These are phyloP conservation scores for Cnemophilus loriae DNA, from an alignment of 2,113 vertebrate species.

Conservation along the genomic window DNA sequence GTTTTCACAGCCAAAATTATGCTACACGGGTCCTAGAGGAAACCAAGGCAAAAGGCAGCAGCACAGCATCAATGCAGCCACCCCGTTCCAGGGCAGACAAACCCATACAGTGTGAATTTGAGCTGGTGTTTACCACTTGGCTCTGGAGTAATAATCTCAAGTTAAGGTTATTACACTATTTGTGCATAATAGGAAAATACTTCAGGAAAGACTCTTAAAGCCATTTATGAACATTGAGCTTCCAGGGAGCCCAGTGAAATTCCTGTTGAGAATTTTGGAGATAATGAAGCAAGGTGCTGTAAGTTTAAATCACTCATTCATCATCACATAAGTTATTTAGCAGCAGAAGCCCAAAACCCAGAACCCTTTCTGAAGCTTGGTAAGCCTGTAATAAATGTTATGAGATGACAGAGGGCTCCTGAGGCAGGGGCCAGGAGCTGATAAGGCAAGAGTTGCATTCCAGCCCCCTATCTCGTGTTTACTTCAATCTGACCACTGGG, in stretches of 20 bases:
- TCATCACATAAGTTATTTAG: not conserved
- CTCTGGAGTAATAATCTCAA: not conserved
- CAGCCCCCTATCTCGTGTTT: not conserved
- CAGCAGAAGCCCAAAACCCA: not conserved
- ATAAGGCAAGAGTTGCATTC: slow-evolving; percentile 20
- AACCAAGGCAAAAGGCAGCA: not conserved
- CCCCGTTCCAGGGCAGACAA: not conserved
- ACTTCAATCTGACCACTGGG: not conserved
- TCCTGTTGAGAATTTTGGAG: not conserved
- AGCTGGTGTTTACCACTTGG: not conserved
- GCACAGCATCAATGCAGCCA: not conserved
- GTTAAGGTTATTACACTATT: not conserved
- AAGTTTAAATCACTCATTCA: not conserved
- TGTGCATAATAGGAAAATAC: not conserved
- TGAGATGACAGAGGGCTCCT: not conserved
- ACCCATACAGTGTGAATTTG: not conserved
- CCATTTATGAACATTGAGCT: not conserved
- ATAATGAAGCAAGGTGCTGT: not conserved
- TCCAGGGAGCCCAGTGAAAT: not conserved
- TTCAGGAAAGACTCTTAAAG: not conserved
- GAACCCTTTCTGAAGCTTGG: not conserved
- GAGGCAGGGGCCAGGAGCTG: not conserved
- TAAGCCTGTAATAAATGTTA: not conserved
- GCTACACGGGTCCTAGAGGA: not conserved
- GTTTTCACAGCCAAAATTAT: not conserved